phyloP scores from a whole-genome alignment of 1,140 invertebrate species.

The Pseudomyrmex sp. region DNA sequence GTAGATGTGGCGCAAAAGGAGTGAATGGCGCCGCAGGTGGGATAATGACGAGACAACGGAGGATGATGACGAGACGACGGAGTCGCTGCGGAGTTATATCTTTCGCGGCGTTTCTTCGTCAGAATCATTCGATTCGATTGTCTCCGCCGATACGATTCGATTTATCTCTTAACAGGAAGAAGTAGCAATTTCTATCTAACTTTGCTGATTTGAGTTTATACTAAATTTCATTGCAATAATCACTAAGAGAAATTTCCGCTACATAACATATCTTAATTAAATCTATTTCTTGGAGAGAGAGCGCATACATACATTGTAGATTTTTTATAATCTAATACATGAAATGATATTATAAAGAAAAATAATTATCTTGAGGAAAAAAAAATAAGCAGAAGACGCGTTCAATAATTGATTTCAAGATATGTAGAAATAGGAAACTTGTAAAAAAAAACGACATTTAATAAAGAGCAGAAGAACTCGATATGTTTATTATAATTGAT shows the following conservation, averaged over 20 bases:
- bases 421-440: background rate
- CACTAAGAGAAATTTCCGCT: slow-evolving; percentile 6
- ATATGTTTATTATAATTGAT: slow-evolving; percentile 28
- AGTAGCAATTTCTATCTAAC: slow-evolving; percentile 18
- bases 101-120: background rate
- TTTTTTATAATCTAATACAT: no score
- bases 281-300: no score
- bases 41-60: slow-evolving; percentile 7
- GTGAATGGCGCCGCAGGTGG: slow-evolving; percentile 22
- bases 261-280: background rate
- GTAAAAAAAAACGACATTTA: background rate
- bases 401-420: slow-evolving; percentile 5
- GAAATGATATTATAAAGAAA: background rate
- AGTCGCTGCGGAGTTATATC: slow-evolving; percentile 15
- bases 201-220: slow-evolving; percentile 9
- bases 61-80: no score
- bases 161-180: slow-evolving; percentile 19
- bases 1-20: slow-evolving; percentile 35
- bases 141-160: slow-evolving; percentile 22
- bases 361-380: background rate
- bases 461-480: background rate
- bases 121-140: slow-evolving; percentile 30
- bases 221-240: background rate
- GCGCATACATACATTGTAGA: no score
- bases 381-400: background rate